Evolutionary conservation across 2,797 vertebrate genomes (phyloP).

Genomic region (Valencia hispanica): DNA sequence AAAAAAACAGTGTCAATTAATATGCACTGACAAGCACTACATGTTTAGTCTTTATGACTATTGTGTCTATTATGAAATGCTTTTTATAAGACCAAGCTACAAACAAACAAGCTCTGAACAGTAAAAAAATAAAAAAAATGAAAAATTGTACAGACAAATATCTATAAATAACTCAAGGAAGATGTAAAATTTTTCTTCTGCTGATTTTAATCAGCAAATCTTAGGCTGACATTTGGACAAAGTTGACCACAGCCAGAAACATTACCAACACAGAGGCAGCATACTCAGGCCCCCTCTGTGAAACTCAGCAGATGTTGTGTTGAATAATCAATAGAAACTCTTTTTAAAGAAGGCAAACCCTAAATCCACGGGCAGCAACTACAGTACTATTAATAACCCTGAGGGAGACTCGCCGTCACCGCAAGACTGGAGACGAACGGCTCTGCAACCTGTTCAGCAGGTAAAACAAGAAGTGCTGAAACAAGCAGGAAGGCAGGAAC

Average conservation of each 20-base stretch:
- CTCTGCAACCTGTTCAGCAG: slow-evolving; percentile 49
- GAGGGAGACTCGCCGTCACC: background rate
- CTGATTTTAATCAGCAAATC: slow-evolving; percentile 3
- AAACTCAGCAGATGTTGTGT: background rate
- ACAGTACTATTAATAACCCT: slow-evolving; percentile 7
- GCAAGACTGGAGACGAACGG: slow-evolving; percentile 8
- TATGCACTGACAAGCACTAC: background rate
- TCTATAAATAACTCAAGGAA: slow-evolving; percentile 1
- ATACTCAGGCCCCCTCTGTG: background rate
- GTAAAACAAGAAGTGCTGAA: slow-evolving; percentile 46
- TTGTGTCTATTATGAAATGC: background rate
- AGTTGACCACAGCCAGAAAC: background rate
- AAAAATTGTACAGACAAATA: background rate
- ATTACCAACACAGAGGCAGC: background rate
- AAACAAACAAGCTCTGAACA: background rate
- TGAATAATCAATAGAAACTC: background rate
- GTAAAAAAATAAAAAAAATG: background rate
- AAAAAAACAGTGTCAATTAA: background rate
- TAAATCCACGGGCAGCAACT: background rate
- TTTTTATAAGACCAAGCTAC: background rate
- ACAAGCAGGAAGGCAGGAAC: slow-evolving; percentile 21
- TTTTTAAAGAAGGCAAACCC: slow-evolving; percentile 1
- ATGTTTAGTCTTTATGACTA: too few species aligned
- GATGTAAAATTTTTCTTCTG: background rate
- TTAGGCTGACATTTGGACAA: slow-evolving; percentile 2